Evolutionary conservation across 2,888 invertebrate species (phyloP), one percentile per base, ranked within the genome.

Genomic region (Drosophila neotestacea): DNA sequence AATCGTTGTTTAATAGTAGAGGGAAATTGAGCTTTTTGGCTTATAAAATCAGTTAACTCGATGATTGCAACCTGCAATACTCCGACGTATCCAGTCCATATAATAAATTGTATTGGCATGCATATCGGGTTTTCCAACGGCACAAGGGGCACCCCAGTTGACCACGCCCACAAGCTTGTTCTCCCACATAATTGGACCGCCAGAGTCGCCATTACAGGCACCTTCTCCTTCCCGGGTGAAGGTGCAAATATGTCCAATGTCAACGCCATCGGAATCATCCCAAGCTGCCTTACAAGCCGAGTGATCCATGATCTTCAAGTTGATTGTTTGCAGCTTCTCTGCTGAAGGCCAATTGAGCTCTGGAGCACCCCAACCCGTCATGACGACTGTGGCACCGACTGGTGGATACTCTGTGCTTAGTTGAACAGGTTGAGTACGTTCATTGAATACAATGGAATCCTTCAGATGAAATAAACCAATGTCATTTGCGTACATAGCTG

Each of bases 391-490:
- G 46, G 94, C 94, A 0, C 93, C 93, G 16, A 92, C 93, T 16
- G 79, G 79, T 4, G 91, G 76, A 4, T 77, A 56, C 11, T 74
- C 70, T 1, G 63, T 34, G 4, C 85, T 79, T 39, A 95, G 85
- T 50, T 93, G 93, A 0, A 95, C 91, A 0, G 94, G 92, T 34
- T 94, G 92, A 0, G 95, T 94, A 0, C 87, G 88, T 0, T 93
- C 92, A 47, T 93, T 92, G 58, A 94, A 93, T 27, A 91, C 88
- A 5, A 95, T 93, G 38, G 94, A 93, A 0, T 92, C 83, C 2
- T 93, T 92, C 10, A 96, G 92, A 78, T 94, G 94, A 0, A 96
- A 84, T 0, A 96, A 89, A 0, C 95, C 96, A 52, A 96, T 95
- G 79, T 96, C 96, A 84, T 96, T 94, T 13, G 90, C 65, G 61